Evolutionary conservation across 2,113 vertebrate species (phyloP).

Genomic region (Nothoprocta perdicaria): DNA sequence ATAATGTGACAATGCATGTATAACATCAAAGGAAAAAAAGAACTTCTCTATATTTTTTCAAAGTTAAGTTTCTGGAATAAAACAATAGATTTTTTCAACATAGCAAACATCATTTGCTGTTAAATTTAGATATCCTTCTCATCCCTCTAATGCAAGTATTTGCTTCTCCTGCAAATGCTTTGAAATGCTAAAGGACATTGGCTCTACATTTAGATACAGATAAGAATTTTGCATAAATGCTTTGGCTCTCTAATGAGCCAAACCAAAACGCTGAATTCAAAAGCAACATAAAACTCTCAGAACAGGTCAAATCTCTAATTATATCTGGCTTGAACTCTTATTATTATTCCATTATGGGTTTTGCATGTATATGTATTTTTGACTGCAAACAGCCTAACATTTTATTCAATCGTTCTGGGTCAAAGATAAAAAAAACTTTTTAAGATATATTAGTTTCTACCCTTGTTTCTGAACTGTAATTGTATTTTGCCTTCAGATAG

Average conservation of each 20-base stretch:
- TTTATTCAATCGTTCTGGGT: neutral
- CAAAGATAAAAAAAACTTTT: neutral
- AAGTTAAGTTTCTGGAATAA: neutral
- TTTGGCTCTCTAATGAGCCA: neutral
- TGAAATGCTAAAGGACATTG: neutral
- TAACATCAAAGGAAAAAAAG: neutral
- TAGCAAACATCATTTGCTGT: neutral
- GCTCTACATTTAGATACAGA: neutral
- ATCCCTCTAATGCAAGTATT: neutral
- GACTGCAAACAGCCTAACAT: neutral
- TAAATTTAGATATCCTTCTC: neutral
- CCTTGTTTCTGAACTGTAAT: neutral
- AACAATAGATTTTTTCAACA: neutral
- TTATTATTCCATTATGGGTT: neutral
- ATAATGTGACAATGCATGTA: neutral
- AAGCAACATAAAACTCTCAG: neutral
- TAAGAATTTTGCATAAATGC: neutral
- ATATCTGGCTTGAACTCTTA: neutral
- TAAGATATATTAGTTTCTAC: neutral
- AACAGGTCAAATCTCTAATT: neutral
- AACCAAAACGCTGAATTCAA: neutral
- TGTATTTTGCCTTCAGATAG: neutral
- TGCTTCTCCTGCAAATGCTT: neutral
- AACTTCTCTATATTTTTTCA: neutral
- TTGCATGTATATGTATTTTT: neutral